These are phyloP conservation scores for Calycopis cecrops DNA, from an alignment of 1,140 invertebrate genomes.

Conservation along the genomic window DNA sequence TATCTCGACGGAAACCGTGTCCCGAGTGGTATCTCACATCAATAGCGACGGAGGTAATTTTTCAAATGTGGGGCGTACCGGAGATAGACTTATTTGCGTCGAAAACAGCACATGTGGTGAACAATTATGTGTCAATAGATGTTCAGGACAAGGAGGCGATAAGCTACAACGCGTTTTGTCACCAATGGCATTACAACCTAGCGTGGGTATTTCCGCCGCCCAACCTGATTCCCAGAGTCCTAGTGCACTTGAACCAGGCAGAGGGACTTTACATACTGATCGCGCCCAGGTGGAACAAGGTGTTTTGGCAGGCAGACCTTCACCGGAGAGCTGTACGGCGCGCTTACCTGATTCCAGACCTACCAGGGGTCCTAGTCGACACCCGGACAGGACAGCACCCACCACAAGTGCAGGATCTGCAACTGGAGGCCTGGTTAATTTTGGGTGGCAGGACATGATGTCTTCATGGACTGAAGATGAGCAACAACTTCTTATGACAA, in stretches of 20 bases:
- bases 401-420: slow-evolving; percentile 26
- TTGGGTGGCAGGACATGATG: slow-evolving; percentile 21
- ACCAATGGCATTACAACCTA: not conserved
- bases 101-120: not conserved
- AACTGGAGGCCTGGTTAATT: slow-evolving; percentile 39
- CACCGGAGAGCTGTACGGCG: slow-evolving; percentile 29
- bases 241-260: slow-evolving; percentile 32
- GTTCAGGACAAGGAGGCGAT: not conserved
- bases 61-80: not conserved
- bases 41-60: not conserved
- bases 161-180: slow-evolving; percentile 2
- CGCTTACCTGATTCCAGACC: slow-evolving; percentile 32
- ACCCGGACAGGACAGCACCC: slow-evolving; percentile 34
- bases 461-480: slow-evolving; percentile 31
- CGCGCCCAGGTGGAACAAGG: slow-evolving; percentile 35
- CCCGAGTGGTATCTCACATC: slow-evolving; percentile 34
- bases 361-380: slow-evolving; percentile 32
- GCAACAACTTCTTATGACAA: slow-evolving; percentile 14
- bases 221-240: not conserved
- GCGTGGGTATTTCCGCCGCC: slow-evolving; percentile 14
- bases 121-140: slow-evolving; percentile 1
- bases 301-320: slow-evolving; percentile 46
- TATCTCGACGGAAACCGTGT: slow-evolving; percentile 6
- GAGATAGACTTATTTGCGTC: slow-evolving; percentile 9
- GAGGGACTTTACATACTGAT: slow-evolving; percentile 33